A percentile compares a stretch with the other conserved stretches of the same genome.
phyloP scores from a whole-genome alignment of 2,113 vertebrate genomes.

The Platichthys flesus region DNA sequence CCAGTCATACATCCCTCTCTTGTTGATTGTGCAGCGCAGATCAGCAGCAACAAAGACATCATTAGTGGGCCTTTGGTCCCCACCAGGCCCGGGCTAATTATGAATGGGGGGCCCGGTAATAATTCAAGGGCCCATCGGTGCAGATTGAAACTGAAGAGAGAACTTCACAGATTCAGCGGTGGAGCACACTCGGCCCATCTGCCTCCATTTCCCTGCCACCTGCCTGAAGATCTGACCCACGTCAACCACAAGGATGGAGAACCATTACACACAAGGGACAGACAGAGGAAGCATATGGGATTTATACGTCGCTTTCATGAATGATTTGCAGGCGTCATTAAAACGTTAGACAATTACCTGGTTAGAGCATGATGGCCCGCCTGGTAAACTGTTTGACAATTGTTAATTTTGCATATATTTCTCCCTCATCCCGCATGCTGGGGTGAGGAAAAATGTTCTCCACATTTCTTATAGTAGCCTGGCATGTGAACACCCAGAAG shows the following conservation, averaged over 20 bases:
- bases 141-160: conserved; percentile 78
- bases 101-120: conserved; percentile 80
- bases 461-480: background rate
- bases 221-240: conserved; percentile 78
- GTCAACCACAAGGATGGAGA: conserved; percentile 67
- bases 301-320: conserved; percentile 61
- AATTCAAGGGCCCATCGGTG: conserved; percentile 82
- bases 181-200: conserved; percentile 72
- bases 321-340: conserved; percentile 66
- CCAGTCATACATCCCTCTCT: conserved; percentile 79
- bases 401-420: conserved; percentile 44
- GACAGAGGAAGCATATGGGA: conserved; percentile 73
- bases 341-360: conserved; percentile 65
- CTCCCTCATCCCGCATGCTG: background rate
- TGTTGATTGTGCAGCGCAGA: conserved; percentile 81
- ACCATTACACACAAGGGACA: conserved; percentile 63
- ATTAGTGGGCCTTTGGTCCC: conserved; percentile 84
- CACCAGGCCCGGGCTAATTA: conserved; percentile 83
- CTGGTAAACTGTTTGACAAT: conserved; percentile 43
- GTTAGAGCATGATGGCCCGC: conserved; percentile 33
- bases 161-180: conserved; percentile 76
- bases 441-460: background rate
- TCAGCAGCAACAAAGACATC: conserved; percentile 83
- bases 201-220: conserved; percentile 77
- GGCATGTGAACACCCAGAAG: background rate